phyloP scores from a whole-genome alignment of 2,888 invertebrate species.

The Drosophila borealis region DNA sequence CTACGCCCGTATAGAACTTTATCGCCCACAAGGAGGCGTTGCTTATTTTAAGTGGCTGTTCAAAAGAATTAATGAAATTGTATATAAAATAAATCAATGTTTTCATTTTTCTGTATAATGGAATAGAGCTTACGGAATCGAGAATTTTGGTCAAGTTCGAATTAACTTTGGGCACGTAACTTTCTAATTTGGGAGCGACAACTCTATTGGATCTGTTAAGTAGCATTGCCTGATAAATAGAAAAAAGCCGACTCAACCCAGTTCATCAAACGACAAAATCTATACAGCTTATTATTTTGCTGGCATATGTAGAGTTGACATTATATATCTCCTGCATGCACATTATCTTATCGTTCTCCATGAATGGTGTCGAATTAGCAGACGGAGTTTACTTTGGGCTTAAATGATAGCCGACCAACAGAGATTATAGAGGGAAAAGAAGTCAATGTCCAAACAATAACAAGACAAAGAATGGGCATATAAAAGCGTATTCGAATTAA shows the following conservation, averaged over 20 bases:
- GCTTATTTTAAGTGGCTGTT: too few species aligned
- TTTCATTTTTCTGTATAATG: too few species aligned
- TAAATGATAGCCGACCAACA: constrained; percentile 9
- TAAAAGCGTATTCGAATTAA: background rate
- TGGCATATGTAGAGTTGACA: constrained; percentile 32
- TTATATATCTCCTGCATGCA: constrained; percentile 15
- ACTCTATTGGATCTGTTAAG: constrained; percentile 1
- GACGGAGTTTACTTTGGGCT: constrained; percentile 16
- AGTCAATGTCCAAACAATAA: constrained; percentile 3
- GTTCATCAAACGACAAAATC: constrained; percentile 27
- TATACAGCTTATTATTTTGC: constrained; percentile 24
- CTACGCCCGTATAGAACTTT: too few species aligned
- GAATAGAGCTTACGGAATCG: too few species aligned
- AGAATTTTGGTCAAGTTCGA: too few species aligned
- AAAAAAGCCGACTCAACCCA: background rate
- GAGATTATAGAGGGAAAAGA: constrained; percentile 3
- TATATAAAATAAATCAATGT: too few species aligned
- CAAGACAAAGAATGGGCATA: constrained; percentile 6
- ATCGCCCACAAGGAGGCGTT: too few species aligned
- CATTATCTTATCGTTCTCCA: constrained; percentile 48
- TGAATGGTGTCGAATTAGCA: constrained; percentile 35
- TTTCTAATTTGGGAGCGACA: background rate
- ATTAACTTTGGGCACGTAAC: too few species aligned
- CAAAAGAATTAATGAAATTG: too few species aligned
- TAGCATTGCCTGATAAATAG: constrained; percentile 1